These are phyloP conservation scores for Diorhabda sublineata DNA, from an alignment of 1,140 invertebrate species.

Conservation along the genomic window DNA sequence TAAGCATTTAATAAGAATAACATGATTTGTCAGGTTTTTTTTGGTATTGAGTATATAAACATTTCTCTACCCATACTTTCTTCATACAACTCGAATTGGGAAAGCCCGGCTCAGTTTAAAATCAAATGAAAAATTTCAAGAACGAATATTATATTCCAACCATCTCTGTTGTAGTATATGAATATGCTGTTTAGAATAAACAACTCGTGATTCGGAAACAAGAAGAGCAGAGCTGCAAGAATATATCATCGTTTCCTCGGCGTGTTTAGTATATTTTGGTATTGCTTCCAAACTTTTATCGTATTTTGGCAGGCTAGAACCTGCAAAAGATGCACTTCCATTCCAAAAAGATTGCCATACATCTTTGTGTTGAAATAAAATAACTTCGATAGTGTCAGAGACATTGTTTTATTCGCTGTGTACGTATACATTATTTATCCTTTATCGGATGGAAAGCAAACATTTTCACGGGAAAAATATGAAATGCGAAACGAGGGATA, in stretches of 20 bases:
- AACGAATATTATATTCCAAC: too few species aligned
- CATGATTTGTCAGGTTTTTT: too few species aligned
- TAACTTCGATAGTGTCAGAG: constrained; percentile 25
- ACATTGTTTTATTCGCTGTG: constrained; percentile 32
- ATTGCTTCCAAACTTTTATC: constrained; percentile 25
- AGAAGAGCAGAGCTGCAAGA: constrained; percentile 20
- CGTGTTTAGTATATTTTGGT: constrained; percentile 29
- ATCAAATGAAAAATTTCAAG: too few species aligned
- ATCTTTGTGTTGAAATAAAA: constrained; percentile 29
- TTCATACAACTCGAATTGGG: too few species aligned
- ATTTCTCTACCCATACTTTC: too few species aligned
- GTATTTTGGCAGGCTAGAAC: constrained; percentile 24
- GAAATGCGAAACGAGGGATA: neutral
- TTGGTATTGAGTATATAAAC: too few species aligned
- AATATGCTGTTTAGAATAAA: constrained; percentile 18
- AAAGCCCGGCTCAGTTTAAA: too few species aligned
- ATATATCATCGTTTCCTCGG: constrained; percentile 34
- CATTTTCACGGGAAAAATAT: neutral
- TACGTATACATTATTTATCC: neutral
- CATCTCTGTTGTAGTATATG: constrained; percentile 3
- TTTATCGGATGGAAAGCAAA: neutral
- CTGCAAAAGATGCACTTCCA: constrained; percentile 31
- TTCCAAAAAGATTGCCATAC: constrained; percentile 30
- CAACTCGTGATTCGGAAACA: neutral
- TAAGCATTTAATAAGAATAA: too few species aligned